Evolutionary conservation across 1,140 invertebrate genomes (phyloP), one percentile per base, ranked within the genome.

Genomic region (Venturia canescens): DNA sequence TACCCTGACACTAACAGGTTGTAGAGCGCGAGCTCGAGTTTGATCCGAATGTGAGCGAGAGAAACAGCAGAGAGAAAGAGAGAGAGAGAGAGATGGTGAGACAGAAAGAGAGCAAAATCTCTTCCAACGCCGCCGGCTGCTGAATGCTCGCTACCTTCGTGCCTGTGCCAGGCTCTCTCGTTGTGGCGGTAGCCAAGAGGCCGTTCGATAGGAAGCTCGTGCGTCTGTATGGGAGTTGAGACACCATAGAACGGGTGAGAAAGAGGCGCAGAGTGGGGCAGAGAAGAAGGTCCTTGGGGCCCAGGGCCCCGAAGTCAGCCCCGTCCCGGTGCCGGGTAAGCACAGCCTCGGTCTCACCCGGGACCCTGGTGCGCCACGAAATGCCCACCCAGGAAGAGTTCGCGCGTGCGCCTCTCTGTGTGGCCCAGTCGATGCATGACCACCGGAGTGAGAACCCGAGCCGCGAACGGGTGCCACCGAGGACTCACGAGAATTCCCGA

Each of bases 351-450:
- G 86, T 83, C 60, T 63, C 60, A 63, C 60, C 60, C 60, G 50
- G 50, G 50, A 53, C 50, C 23, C 60, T 63, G 60, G 60, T 63
- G 60, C 60, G 60, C 60, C 60, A 63, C 60, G 60, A 90, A 91
- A 92, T 91, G 89, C 90, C 66, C 91, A 92, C 91, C 91, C 91
- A 92, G 87, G 88, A 91, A 87, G 90, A 87, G 86, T 89, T 89
- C 90, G 91, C 91, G 91, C 89, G 91, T 90, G 90, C 91, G 90
- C 91, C 87, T 66, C 87, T 88, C 87, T 91, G 90, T 91, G 91
- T 91, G 91, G 91, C 89, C 91, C 87, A 87, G 87, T 85, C 83
- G 69, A 82, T 53, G 72, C 78, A 84, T 85, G 86, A 87, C 86
- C 86, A 88, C 84, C 88, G 87, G 87, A 85, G 80, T 80, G 80